A percentile compares a stretch with the other conserved stretches of the same genome.
These are phyloP conservation scores for Euschistus heros DNA, from an alignment of 1,140 invertebrate species.

Conservation along the genomic window DNA sequence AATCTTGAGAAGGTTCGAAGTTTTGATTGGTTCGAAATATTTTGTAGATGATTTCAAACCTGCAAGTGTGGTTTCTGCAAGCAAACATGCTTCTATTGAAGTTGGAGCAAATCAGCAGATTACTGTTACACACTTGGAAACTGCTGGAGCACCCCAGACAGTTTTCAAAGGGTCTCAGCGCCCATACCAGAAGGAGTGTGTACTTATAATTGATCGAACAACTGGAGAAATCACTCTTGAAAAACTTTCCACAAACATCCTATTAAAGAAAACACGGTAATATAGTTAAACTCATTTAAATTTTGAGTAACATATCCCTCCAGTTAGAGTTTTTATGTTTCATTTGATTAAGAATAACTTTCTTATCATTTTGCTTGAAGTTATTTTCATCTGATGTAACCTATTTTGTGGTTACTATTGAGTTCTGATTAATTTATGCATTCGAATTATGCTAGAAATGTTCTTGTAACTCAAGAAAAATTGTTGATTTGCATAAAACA, in stretches of 20 bases:
- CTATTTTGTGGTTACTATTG: no score
- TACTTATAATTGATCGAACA: constrained; percentile 81
- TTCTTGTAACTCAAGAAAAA: no score
- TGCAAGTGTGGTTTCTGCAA: constrained; percentile 77
- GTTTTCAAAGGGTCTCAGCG: constrained; percentile 88
- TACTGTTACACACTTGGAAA: constrained; percentile 86
- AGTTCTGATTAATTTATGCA: no score
- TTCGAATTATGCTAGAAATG: no score
- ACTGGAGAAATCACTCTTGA: constrained; percentile 90
- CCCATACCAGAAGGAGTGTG: constrained; percentile 86
- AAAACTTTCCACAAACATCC: constrained; percentile 78
- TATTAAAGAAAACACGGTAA: constrained; percentile 85
- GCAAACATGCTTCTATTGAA: constrained; percentile 78
- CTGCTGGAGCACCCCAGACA: constrained; percentile 68
- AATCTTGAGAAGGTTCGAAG: neutral
- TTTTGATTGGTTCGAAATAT: neutral
- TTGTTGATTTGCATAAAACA: no score
- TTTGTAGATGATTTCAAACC: constrained; percentile 90
- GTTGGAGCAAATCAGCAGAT: constrained; percentile 78
- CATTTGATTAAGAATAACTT: no score
- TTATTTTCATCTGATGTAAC: no score
- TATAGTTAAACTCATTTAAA: neutral
- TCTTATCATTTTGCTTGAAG: no score
- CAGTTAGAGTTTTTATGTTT: neutral
- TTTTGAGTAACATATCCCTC: neutral